These are phyloP conservation scores for Chrysopa pallens DNA, from an alignment of 1,140 invertebrate species.

Conservation along the genomic window DNA sequence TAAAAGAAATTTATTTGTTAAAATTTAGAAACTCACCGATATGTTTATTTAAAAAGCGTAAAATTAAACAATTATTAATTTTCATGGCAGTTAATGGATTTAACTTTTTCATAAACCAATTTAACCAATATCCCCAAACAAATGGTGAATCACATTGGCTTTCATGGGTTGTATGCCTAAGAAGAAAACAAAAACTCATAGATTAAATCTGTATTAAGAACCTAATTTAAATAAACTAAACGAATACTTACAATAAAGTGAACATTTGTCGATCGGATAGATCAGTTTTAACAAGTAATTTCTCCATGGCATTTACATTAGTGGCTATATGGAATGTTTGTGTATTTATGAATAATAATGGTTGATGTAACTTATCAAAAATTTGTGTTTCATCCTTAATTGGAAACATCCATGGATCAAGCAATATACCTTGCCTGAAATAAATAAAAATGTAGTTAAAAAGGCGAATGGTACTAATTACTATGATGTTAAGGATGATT, in stretches of 20 bases:
- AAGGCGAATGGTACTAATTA: no score
- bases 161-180: slow-evolving; percentile 28
- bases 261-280: slow-evolving; percentile 18
- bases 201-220: no score
- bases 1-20: no score
- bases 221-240: no score
- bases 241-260: slow-evolving; percentile 26
- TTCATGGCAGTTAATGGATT: slow-evolving; percentile 18
- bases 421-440: slow-evolving; percentile 30
- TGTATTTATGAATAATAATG: slow-evolving; percentile 42
- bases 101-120: slow-evolving; percentile 27
- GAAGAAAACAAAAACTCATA: no score
- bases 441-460: no score
- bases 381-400: slow-evolving; percentile 32
- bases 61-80: slow-evolving; percentile 24
- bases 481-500: no score
- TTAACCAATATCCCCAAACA: slow-evolving; percentile 24
- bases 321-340: slow-evolving; percentile 43
- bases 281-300: slow-evolving; percentile 14
- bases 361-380: slow-evolving; percentile 28
- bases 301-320: slow-evolving; percentile 36
- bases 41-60: slow-evolving; percentile 19
- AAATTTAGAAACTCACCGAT: slow-evolving; percentile 7
- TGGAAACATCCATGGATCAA: slow-evolving; percentile 56
- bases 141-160: slow-evolving; percentile 24